Base-by-base conservation (phyloP, 2,797 vertebrate species). In the Pipistrellus kuhlii region DNA sequence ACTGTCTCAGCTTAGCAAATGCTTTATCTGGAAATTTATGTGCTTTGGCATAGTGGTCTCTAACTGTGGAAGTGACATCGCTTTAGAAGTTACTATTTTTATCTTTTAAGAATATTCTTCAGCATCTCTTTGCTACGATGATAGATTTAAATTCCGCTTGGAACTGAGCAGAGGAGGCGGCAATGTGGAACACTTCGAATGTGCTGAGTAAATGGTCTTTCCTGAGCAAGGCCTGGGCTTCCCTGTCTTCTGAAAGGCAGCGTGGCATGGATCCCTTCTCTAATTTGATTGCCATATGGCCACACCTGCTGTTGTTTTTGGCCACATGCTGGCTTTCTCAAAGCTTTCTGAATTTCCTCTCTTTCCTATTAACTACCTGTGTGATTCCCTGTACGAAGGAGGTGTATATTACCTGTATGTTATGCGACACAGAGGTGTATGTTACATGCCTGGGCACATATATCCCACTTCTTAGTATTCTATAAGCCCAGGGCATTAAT, bases 301-400 rank as follows among this genome's bases (percentile, higher is more conserved):
- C 55, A 91, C 71, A 97, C 93, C 92, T 96, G 96, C 84, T 95
- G 96, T 80, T 97, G 96, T 0, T 90, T 97, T 93, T 95, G 97
- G 94, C 76, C 13, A 10, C 51, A 30, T 6, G 80, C 89, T 91
- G 83, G 66, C 44, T 95, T 92, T 94, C 88, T 48, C 93, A 82
- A 76, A 95, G 86, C 88, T 93, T 87, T 93, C 55, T 51, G 12
- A 51, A 41, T 94, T 93, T 93, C 77, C 21, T 93, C 68, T 62
- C 30, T 90, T 83, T 88, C 80, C 13, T 21, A 85, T 86, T 89
- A 92, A 82, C 76, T 91, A 71, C 35, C 44, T 82, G 51, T 73
- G 53, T 84, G 76, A 64, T 85, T 87, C 69, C 38, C 72, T 59
- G 13, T 30, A 25, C 41, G 7, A 78, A 85, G 27, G 57, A 64